These are phyloP conservation scores for Saccopteryx leptura DNA, from an alignment of 2,113 vertebrate species.

Conservation along the genomic window DNA sequence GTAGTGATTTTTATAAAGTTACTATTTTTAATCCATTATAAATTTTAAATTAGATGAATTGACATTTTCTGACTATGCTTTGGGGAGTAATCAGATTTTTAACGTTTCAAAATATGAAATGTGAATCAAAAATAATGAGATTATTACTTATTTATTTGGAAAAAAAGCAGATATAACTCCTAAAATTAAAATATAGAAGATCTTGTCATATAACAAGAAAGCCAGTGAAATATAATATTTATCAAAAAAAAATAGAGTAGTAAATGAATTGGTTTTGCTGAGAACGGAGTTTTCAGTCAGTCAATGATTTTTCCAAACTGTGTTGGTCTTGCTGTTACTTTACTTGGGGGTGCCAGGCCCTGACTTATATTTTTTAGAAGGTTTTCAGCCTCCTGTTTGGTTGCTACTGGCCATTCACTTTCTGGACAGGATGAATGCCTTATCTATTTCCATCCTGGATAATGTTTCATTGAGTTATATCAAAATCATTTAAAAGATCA, in stretches of 20 bases:
- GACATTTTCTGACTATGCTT: neutral
- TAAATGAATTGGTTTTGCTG: neutral
- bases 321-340: neutral
- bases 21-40: neutral
- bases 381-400: neutral
- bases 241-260: constrained; percentile 24
- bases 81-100: constrained; percentile 35
- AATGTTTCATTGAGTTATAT: neutral
- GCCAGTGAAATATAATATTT: neutral
- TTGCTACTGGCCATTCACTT: neutral
- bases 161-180: neutral
- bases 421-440: neutral
- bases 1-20: neutral
- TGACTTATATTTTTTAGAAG: neutral
- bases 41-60: constrained; percentile 32
- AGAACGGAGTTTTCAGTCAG: neutral
- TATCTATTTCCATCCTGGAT: neutral
- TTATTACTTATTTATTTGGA: constrained; percentile 38
- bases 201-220: neutral
- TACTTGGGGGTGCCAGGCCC: neutral
- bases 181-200: neutral
- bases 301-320: constrained; percentile 32
- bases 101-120: constrained; percentile 31
- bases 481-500: neutral
- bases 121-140: neutral